phyloP scores from a whole-genome alignment of 2,797 vertebrate species.

The Pantherophis alleghaniensis region DNA sequence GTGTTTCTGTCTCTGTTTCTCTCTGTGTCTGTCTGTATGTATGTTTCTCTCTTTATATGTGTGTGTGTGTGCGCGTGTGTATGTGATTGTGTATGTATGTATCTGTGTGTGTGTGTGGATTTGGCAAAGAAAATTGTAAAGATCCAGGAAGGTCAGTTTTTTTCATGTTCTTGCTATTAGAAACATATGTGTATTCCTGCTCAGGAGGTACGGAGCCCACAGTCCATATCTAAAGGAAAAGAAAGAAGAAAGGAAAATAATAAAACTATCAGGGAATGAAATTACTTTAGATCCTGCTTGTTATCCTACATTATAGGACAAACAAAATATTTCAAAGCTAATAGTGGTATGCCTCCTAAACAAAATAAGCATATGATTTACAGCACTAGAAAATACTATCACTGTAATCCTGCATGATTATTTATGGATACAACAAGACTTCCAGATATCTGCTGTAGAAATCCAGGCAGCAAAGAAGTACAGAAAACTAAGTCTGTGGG shows the following conservation, averaged over 20 bases:
- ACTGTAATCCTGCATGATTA: neutral
- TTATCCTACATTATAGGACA: neutral
- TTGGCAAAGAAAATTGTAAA: neutral
- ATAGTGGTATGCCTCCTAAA: neutral
- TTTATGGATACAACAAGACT: neutral
- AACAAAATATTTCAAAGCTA: neutral
- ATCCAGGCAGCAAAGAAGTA: neutral
- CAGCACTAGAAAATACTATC: neutral
- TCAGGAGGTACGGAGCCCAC: too few relatives aligned
- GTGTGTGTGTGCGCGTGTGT: neutral
- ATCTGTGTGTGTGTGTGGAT: neutral
- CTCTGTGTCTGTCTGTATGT: neutral
- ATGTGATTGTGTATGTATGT: too few relatives aligned
- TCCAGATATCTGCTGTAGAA: neutral
- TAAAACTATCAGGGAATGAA: neutral
- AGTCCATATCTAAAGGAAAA: neutral
- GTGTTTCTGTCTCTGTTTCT: too few relatives aligned
- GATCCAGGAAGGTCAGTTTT: neutral
- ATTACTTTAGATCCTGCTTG: neutral
- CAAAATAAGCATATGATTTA: neutral
- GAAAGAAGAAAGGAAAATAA: neutral
- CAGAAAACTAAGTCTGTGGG: neutral
- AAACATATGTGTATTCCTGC: neutral
- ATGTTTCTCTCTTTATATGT: neutral
- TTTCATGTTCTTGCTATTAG: neutral